Base-by-base conservation (phyloP, 2,113 vertebrate genomes). In the Periophthalmus modestus region DNA sequence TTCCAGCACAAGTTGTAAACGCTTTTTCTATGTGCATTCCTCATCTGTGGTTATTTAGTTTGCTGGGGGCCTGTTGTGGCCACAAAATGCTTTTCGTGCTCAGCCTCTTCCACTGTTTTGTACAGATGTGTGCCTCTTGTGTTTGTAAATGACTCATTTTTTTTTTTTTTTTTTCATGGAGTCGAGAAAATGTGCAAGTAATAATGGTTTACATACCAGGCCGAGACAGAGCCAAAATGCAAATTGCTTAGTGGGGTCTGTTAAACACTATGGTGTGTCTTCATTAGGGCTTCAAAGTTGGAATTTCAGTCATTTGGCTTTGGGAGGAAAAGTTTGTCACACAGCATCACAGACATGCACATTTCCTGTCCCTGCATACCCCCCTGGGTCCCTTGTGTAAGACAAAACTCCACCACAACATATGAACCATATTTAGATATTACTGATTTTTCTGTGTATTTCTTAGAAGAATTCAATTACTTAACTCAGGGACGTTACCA, bases 1-100 rank as follows among this genome's bases (percentile, higher is more conserved):
- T 87, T 83, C 82, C 83, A 74, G 88, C 90, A 68, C 87, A 82
- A 88, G 89, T 87, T 93, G 89, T 93, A 93, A 94, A 93, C 81
- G 89, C 87, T 91, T 90, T 91, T 91, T 90, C 81, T 89, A 69
- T 80, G 84, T 90, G 90, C 92, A 94, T 92, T 93, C 92, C 91
- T 93, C 92, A 92, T 93, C 91, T 93, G 93, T 89, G 88, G 89
- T 84, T 89, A 88, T 92, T 93, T 92, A 91, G 92, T 92, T 89
- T 79, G 92, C 92, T 94, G 92, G 92, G 92, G 90, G 92, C 86
- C 92, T 89, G 91, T 89, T 91, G 85, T 88, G 87, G 90, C 91
- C 89, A 46, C 91, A 91, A 89, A 91, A 92, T 87, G 87, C 89
- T 90, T 91, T 92, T 85, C 85, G 85, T 91, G 89, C 91, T 89